phyloP scores from a whole-genome alignment of 2,797 vertebrate species.

The Buphagus erythrorhynchus region DNA sequence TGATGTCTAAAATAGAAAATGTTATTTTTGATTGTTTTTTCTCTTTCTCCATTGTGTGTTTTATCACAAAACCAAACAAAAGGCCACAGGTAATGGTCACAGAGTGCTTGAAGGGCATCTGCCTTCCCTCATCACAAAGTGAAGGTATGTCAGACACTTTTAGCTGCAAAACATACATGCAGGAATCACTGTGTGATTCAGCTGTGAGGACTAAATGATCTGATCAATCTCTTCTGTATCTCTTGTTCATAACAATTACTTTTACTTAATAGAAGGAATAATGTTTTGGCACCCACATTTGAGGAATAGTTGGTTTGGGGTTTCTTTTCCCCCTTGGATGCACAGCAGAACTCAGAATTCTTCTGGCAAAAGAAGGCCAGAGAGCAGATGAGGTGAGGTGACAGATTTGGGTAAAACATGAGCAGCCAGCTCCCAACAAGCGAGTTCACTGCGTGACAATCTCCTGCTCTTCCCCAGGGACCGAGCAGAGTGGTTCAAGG shows the following conservation, averaged over 20 bases:
- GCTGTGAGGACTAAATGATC: neutral
- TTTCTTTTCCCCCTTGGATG: neutral
- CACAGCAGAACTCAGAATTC: neutral
- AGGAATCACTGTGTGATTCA: neutral
- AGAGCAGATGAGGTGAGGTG: neutral
- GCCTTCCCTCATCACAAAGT: neutral
- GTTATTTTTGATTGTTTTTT: neutral
- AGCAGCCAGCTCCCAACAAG: slow-evolving; percentile 9
- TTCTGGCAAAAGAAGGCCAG: neutral
- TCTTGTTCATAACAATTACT: neutral
- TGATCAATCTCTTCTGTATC: neutral
- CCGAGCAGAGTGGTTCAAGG: neutral
- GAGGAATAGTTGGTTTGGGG: neutral
- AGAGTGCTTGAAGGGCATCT: neutral
- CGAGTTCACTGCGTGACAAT: neutral
- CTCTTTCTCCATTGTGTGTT: neutral
- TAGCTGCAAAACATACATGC: neutral
- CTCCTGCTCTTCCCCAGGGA: slow-evolving; percentile 5
- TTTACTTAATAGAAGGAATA: neutral
- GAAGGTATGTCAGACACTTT: neutral
- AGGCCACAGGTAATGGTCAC: neutral
- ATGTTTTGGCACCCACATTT: neutral
- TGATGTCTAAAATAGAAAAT: neutral
- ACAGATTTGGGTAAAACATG: slow-evolving; percentile 3
- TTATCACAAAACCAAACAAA: neutral